Percentiles rank a stretch among this genome's conserved stretches.
Evolutionary conservation across 2,888 invertebrate species (phyloP).

Genomic region (Lampropteryx suffumata): DNA sequence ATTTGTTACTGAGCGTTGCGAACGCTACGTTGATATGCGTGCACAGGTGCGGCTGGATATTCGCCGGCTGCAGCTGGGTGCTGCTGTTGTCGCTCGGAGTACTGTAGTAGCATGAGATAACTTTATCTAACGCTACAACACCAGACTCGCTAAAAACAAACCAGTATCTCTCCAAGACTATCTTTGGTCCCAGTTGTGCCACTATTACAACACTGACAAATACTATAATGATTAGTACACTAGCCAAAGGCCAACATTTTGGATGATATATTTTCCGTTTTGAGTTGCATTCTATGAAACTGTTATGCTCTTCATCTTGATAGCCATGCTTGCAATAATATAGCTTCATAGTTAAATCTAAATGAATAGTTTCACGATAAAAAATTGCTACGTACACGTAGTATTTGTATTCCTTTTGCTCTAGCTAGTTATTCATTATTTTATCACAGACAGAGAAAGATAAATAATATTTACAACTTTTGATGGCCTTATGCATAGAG

Average conservation of each 20-base stretch:
- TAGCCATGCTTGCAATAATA: neutral
- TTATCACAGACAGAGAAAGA: no score
- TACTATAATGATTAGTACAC: neutral
- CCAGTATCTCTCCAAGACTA: neutral
- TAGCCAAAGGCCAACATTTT: conserved; percentile 6
- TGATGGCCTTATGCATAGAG: no score
- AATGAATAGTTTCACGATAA: no score
- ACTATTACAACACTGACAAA: neutral
- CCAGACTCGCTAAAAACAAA: no score
- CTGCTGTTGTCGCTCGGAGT: conserved; percentile 63
- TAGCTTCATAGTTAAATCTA: conserved; percentile 1
- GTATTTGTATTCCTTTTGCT: no score
- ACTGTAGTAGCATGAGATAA: conserved; percentile 88
- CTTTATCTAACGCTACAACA: conserved; percentile 29
- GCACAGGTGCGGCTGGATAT: conserved; percentile 88
- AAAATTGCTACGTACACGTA: no score
- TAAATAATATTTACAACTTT: no score
- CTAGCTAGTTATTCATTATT: no score
- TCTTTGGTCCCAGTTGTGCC: neutral
- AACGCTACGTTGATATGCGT: conserved; percentile 93
- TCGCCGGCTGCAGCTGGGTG: conserved; percentile 73
- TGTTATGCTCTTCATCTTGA: neutral
- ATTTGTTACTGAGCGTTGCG: conserved; percentile 84
- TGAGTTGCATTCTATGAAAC: neutral
- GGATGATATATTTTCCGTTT: neutral